Percentiles rank a stretch among this genome's conserved stretches.
phyloP scores from a whole-genome alignment of 2,888 invertebrate genomes.

The Diarsia brunnea region DNA sequence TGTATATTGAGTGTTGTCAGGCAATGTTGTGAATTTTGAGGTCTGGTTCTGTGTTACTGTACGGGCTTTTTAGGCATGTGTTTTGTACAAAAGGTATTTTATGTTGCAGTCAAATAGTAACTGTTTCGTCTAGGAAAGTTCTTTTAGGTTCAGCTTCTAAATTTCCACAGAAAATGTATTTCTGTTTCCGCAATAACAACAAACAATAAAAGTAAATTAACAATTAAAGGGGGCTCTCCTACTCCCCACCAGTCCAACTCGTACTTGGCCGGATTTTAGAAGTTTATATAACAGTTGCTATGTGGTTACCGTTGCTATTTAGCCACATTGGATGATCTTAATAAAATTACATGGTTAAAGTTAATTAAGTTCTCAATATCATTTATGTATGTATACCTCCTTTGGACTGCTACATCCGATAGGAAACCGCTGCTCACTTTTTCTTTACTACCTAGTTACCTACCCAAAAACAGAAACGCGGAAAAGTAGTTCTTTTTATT shows the following conservation, averaged over 20 bases:
- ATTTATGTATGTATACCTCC: no score
- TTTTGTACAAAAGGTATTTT: not conserved
- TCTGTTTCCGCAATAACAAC: no score
- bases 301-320: no score
- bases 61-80: not conserved
- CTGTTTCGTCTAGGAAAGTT: not conserved
- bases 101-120: not conserved
- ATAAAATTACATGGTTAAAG: no score
- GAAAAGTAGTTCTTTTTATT: conserved; percentile 20
- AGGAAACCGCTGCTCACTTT: not conserved
- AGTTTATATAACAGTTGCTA: not conserved
- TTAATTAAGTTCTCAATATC: no score
- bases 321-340: no score
- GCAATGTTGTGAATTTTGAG: conserved; percentile 38
- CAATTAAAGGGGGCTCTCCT: no score
- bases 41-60: not conserved
- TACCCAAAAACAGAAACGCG: not conserved
- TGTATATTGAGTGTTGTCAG: conserved; percentile 40
- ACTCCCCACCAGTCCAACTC: no score
- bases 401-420: not conserved
- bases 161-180: no score
- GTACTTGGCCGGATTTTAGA: not conserved
- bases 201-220: no score
- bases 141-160: no score
- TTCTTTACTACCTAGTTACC: not conserved